Conservation (phyloP, 1,140 invertebrate genomes). For the Nixonia krombeini region DNA sequence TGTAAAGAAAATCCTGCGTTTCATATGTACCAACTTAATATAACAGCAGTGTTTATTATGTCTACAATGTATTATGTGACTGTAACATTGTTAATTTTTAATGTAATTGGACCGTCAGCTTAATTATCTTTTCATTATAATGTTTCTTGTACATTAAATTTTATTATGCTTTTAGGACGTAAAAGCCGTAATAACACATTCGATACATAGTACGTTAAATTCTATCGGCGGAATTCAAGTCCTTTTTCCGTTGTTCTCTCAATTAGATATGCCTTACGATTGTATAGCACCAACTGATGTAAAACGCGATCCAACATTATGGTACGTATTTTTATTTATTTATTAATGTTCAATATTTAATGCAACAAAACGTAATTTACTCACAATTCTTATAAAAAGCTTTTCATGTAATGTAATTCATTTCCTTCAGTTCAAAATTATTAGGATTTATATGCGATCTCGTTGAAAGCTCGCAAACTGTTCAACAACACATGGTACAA, state of each 20-base stretch:
- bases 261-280: slow-evolving; percentile 94
- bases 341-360: too few relatives aligned
- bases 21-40: too few relatives aligned
- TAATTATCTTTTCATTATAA: too few relatives aligned
- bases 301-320: slow-evolving; percentile 88
- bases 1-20: too few relatives aligned
- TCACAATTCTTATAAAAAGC: too few relatives aligned
- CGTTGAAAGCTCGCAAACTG: slow-evolving; percentile 95
- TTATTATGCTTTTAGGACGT: slow-evolving; percentile 83
- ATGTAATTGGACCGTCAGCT: too few relatives aligned
- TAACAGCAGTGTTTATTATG: too few relatives aligned
- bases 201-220: slow-evolving; percentile 98
- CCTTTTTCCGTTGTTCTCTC: slow-evolving; percentile 97
- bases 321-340: slow-evolving; percentile 77
- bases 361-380: too few relatives aligned
- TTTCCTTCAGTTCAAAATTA: slow-evolving; percentile 94
- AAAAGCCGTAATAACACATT: slow-evolving; percentile 98
- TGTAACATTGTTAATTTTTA: too few relatives aligned
- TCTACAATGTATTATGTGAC: too few relatives aligned
- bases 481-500: slow-evolving; percentile 99
- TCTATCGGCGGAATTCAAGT: slow-evolving; percentile 99
- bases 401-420: too few relatives aligned
- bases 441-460: slow-evolving; percentile 98
- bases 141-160: too few relatives aligned
- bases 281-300: slow-evolving; percentile 79